Conservation (phyloP, 2,888 invertebrate genomes). For the Palloptera scutellata region DNA sequence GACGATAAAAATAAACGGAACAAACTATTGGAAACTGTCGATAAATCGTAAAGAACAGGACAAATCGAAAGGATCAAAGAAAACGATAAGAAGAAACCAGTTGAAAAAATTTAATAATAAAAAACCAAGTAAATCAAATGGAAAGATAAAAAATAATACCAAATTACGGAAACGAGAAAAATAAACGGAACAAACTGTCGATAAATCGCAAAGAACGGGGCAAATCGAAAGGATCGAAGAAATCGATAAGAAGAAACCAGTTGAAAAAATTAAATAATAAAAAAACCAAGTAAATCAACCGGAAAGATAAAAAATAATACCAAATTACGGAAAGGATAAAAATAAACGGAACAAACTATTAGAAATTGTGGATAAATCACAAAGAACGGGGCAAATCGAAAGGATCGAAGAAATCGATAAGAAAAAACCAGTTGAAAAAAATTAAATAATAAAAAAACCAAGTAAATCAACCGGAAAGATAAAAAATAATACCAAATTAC, state of each 20-base stretch:
- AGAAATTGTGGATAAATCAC: background rate
- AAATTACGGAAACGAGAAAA: slow-evolving; percentile 3
- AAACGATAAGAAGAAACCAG: too few relatives aligned
- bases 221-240: too few relatives aligned
- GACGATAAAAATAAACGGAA: too few relatives aligned
- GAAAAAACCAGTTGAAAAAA: background rate
- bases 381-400: background rate
- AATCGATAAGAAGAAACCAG: background rate
- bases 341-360: background rate
- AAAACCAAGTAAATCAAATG: too few relatives aligned
- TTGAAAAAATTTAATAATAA: too few relatives aligned
- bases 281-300: background rate
- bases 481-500: background rate
- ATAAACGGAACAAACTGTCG: too few relatives aligned
- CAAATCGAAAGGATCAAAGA: too few relatives aligned
- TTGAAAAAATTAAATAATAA: background rate
- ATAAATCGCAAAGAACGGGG: too few relatives aligned
- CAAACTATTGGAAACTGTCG: too few relatives aligned
- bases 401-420: background rate
- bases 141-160: slow-evolving; percentile 1
- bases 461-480: too few relatives aligned
- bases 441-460: too few relatives aligned
- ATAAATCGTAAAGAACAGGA: too few relatives aligned
- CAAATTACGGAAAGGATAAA: background rate
- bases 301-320: background rate